Base-by-base conservation (phyloP, 2,888 invertebrate genomes). In the Drosophila multiciliata region DNA sequence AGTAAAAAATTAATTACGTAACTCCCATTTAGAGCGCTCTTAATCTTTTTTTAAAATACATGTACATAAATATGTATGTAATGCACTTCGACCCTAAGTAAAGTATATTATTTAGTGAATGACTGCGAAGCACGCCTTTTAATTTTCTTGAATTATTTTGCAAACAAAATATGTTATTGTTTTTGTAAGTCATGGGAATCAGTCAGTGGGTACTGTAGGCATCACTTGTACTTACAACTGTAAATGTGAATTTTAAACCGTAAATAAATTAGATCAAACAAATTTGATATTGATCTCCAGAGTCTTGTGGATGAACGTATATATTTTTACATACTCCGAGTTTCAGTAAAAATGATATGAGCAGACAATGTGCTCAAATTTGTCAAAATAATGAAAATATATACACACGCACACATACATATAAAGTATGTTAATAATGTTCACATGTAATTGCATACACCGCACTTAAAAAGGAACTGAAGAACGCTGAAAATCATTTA, bases 1-100 rank as follows among this genome's bases (percentile, higher is more conserved):
- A 57, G 29, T 57, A 40, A 26, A 26, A 26, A 40, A 29, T 40
- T 5, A 20, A 29, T 57, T 57, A 40, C 40, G 57, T 40, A 57
- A 57, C 40, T 57, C n/a, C 12, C 38, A 57, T 15, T 38, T n/a
- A 40, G 29, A 40, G n/a, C 26, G 12, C 12, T 55, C 4, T 8
- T n/a, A 26, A 38, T 55, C 12, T 3, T 20, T 8, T 26, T 55
- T 49, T 9, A 26, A 49, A 49, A 26, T 7, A 2, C 12, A 15
- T 12, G n/a, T n/a, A 26, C 17, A 11, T 20, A 17, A 26, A 17
- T 26, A 49, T 17, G 17, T 17, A 45, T 20, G 8, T 45, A 15
- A 45, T 1, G 15, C 8, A 20, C 20, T 45, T 45, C 15, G 3
- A 8, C 45, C 20, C 1, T 45, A 23, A 15, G 23, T 45, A 23